A percentile compares a stretch with the other conserved stretches of the same genome.
Conservation (phyloP, 2,797 vertebrate genomes). For the Clarias platycephalus region DNA sequence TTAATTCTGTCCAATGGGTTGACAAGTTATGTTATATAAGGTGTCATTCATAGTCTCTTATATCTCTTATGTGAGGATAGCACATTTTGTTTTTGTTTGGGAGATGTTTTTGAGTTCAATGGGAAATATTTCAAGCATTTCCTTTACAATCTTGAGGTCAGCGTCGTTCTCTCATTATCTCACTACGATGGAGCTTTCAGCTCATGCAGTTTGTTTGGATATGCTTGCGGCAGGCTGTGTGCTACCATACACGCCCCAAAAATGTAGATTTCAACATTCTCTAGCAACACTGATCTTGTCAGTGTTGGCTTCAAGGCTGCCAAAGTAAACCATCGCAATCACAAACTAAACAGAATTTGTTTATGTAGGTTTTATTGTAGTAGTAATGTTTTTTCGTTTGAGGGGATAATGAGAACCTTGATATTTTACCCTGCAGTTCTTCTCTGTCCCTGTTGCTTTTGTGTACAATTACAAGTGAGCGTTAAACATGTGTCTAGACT, state of each 20-base stretch:
- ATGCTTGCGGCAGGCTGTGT: conserved; percentile 52
- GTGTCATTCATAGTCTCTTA: background rate
- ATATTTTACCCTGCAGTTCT: background rate
- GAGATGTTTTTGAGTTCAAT: conserved; percentile 52
- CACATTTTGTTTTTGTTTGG: conserved; percentile 18
- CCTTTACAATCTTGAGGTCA: conserved; percentile 64
- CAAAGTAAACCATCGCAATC: conserved; percentile 29
- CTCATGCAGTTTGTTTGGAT: conserved; percentile 58
- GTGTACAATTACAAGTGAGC: conserved; percentile 8
- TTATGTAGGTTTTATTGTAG: conserved; percentile 17
- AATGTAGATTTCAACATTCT: conserved; percentile 60
- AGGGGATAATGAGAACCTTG: conserved; percentile 23
- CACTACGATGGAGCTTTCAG: conserved; percentile 26
- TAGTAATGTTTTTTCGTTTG: conserved; percentile 2
- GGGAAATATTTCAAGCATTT: conserved; percentile 71
- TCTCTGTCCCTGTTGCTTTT: background rate
- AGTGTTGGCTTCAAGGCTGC: conserved; percentile 21
- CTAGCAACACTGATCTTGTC: conserved; percentile 15
- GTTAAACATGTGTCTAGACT: background rate
- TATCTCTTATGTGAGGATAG: background rate
- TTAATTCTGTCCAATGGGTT: background rate
- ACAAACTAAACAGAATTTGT: conserved; percentile 32
- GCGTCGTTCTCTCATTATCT: conserved; percentile 55
- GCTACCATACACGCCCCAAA: conserved; percentile 55
- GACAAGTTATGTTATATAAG: background rate